phyloP scores from a whole-genome alignment of 2,113 vertebrate genomes.

The Ahaetulla prasina region DNA sequence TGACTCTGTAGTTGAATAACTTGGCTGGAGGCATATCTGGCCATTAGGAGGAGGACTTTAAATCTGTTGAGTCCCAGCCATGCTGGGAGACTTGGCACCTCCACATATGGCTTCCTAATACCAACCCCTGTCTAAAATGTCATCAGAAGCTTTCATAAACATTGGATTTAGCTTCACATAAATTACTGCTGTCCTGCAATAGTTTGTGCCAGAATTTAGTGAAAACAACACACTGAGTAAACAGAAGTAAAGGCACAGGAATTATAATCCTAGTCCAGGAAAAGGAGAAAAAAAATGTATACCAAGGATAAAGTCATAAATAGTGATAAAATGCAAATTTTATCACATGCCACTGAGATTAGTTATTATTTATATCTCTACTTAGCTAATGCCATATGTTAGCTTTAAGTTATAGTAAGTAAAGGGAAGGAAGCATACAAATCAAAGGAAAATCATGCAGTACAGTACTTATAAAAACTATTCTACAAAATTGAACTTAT shows the following conservation, averaged over 20 bases:
- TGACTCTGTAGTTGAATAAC: slow-evolving; percentile 72
- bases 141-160: slow-evolving; percentile 80
- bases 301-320: slow-evolving; percentile 67
- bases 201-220: slow-evolving; percentile 73
- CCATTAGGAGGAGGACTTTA: slow-evolving; percentile 69
- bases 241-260: slow-evolving; percentile 67
- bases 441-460: slow-evolving; percentile 19
- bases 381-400: slow-evolving; percentile 35
- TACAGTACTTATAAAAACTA: slow-evolving; percentile 19
- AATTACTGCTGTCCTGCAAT: slow-evolving; percentile 77
- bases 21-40: slow-evolving; percentile 73
- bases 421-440: slow-evolving; percentile 31
- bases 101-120: slow-evolving; percentile 73
- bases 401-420: slow-evolving; percentile 51
- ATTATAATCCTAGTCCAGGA: slow-evolving; percentile 67
- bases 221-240: slow-evolving; percentile 75
- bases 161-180: slow-evolving; percentile 79
- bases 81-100: slow-evolving; percentile 74
- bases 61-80: slow-evolving; percentile 70
- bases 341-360: slow-evolving; percentile 36
- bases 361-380: slow-evolving; percentile 12
- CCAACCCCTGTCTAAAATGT: slow-evolving; percentile 74
- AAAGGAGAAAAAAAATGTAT: slow-evolving; percentile 54
- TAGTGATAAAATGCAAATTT: slow-evolving; percentile 58
- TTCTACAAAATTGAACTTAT: slow-evolving; percentile 36